Conservation (phyloP, 2,113 vertebrate genomes). For the Melanostigma gelatinosum region DNA sequence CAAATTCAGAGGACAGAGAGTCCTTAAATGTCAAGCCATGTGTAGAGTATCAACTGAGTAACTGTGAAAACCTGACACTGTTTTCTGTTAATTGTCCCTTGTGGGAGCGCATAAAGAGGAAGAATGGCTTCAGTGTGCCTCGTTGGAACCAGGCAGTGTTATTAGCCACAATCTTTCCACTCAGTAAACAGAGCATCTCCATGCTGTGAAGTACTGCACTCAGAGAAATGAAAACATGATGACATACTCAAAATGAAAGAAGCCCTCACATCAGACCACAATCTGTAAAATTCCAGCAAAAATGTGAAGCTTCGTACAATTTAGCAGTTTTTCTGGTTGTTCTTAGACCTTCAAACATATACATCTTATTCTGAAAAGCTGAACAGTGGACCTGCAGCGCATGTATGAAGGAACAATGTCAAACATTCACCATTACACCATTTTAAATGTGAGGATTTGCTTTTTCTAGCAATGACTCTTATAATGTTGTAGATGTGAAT, state of each 20-base stretch:
- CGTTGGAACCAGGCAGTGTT: slow-evolving; percentile 45
- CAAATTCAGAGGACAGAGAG: slow-evolving; percentile 43
- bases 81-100: slow-evolving; percentile 66
- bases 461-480: no score
- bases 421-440: background rate
- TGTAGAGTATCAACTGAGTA: slow-evolving; percentile 26
- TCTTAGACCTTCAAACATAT: background rate
- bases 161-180: slow-evolving; percentile 49
- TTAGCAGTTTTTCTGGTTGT: slow-evolving; percentile 4
- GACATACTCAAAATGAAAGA: slow-evolving; percentile 35
- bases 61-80: slow-evolving; percentile 46
- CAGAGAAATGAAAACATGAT: slow-evolving; percentile 45
- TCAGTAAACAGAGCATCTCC: slow-evolving; percentile 48
- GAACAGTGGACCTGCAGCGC: background rate
- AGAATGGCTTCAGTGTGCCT: slow-evolving; percentile 53
- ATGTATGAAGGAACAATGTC: background rate
- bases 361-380: background rate
- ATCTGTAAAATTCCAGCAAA: background rate
- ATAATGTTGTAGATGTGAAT: no score
- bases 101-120: slow-evolving; percentile 56
- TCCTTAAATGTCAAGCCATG: slow-evolving; percentile 53
- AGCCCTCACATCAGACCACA: slow-evolving; percentile 17
- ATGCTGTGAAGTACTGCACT: slow-evolving; percentile 37
- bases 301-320: slow-evolving; percentile 17
- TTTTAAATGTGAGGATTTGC: background rate